These are phyloP conservation scores for Heliconius erato DNA, from an alignment of 2,888 invertebrate genomes.

Conservation along the genomic window DNA sequence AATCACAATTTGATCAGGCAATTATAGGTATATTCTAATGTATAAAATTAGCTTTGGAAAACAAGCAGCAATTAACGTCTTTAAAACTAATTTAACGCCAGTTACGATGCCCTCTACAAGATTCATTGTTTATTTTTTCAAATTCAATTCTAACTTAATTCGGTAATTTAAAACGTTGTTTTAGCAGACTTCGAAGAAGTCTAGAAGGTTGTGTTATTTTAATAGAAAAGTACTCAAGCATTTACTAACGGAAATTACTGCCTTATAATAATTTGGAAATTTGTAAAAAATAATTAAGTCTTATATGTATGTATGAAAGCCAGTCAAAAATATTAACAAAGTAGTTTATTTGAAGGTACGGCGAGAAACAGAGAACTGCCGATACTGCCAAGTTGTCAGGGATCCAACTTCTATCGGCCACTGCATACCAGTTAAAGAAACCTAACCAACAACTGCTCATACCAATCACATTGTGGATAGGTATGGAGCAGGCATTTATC, in stretches of 20 bases:
- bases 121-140: conserved; percentile 37
- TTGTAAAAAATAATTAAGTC: background rate
- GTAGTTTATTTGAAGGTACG: conserved; percentile 87
- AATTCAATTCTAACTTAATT: conserved; percentile 18
- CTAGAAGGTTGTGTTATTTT: conserved; percentile 5
- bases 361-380: conserved; percentile 92
- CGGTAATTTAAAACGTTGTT: conserved; percentile 18
- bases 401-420: conserved; percentile 93
- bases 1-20: conserved; percentile 22
- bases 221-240: background rate
- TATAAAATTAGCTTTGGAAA: conserved; percentile 18
- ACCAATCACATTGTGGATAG: conserved; percentile 98
- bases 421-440: conserved; percentile 95
- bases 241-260: background rate
- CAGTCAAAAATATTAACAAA: conserved; percentile 29
- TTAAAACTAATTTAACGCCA: conserved; percentile 41
- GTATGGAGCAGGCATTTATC: conserved; percentile 98
- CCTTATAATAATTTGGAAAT: background rate
- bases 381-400: conserved; percentile 91
- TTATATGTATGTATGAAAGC: background rate
- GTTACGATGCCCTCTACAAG: conserved; percentile 31
- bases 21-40: background rate
- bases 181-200: conserved; percentile 15
- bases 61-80: conserved; percentile 29
- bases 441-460: conserved; percentile 96